Evolutionary conservation across 2,797 vertebrate genomes (phyloP).

Genomic region (Centroberyx gerrardi): DNA sequence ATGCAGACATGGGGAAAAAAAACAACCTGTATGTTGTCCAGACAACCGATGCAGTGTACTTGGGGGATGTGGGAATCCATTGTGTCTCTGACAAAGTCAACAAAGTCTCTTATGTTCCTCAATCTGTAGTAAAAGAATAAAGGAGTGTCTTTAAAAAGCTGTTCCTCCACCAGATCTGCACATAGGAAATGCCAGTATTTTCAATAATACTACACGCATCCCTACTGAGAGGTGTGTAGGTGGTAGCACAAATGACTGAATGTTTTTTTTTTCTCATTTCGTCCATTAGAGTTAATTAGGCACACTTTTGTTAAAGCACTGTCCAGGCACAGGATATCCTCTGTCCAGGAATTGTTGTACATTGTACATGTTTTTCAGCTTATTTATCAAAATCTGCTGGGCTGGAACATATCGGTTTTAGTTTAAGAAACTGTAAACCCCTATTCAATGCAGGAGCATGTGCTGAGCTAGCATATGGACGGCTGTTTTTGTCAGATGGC

Average conservation of each 20-base stretch:
- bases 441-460: neutral
- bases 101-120: slow-evolving; percentile 24
- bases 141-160: slow-evolving; percentile 24
- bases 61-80: neutral
- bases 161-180: slow-evolving; percentile 30
- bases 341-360: neutral
- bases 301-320: slow-evolving; percentile 23
- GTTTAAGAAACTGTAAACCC: too few relatives aligned
- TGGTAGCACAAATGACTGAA: slow-evolving; percentile 59
- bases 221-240: slow-evolving; percentile 56
- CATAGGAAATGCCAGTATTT: slow-evolving; percentile 52
- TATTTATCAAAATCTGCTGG: neutral
- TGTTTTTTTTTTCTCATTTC: slow-evolving; percentile 32
- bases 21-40: too few relatives aligned
- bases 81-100: neutral
- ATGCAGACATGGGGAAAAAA: too few relatives aligned
- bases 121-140: slow-evolving; percentile 12
- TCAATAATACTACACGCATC: slow-evolving; percentile 50
- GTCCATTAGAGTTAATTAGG: slow-evolving; percentile 40
- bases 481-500: neutral
- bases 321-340: slow-evolving; percentile 15
- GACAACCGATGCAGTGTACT: too few relatives aligned
- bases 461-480: neutral
- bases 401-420: neutral
- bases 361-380: slow-evolving; percentile 12